Percentiles rank a stretch among this genome's conserved stretches.
These are phyloP conservation scores for Auanema sp. DNA, from an alignment of 2,888 invertebrate genomes.

Conservation along the genomic window DNA sequence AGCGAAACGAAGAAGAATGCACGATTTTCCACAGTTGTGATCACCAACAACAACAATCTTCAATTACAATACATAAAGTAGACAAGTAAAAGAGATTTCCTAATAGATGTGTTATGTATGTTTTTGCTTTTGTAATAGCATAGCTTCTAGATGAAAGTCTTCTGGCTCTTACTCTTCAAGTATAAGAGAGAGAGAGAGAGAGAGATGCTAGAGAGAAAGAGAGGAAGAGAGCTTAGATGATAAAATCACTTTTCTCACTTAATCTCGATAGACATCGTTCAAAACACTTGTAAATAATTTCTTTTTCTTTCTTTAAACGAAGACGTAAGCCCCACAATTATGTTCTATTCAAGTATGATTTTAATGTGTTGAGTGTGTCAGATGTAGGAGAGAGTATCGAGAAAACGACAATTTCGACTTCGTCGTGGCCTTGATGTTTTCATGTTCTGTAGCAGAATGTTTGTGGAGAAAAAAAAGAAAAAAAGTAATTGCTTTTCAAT, in stretches of 20 bases:
- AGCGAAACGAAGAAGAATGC: conserved; percentile 63
- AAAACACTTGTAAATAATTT: conserved; percentile 1
- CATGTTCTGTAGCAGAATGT: too few relatives aligned
- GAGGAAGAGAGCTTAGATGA: neutral
- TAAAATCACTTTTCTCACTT: too few relatives aligned
- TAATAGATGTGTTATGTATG: neutral
- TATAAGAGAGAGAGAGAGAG: too few relatives aligned
- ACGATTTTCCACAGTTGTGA: conserved; percentile 65
- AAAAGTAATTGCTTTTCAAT: neutral
- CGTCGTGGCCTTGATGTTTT: too few relatives aligned
- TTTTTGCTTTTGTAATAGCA: neutral
- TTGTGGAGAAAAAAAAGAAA: neutral
- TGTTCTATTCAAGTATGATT: too few relatives aligned
- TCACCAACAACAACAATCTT: conserved; percentile 60
- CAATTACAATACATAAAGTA: conserved; percentile 18
- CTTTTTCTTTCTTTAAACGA: neutral
- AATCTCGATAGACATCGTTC: neutral
- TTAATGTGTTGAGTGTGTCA: too few relatives aligned
- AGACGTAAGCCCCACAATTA: neutral
- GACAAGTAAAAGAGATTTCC: too few relatives aligned
- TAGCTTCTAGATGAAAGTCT: too few relatives aligned
- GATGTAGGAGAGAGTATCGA: too few relatives aligned
- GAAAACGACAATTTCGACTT: too few relatives aligned
- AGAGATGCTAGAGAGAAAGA: neutral
- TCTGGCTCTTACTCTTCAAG: neutral